phyloP scores from a whole-genome alignment of 2,113 vertebrate species.

The Blennius ocellaris region DNA sequence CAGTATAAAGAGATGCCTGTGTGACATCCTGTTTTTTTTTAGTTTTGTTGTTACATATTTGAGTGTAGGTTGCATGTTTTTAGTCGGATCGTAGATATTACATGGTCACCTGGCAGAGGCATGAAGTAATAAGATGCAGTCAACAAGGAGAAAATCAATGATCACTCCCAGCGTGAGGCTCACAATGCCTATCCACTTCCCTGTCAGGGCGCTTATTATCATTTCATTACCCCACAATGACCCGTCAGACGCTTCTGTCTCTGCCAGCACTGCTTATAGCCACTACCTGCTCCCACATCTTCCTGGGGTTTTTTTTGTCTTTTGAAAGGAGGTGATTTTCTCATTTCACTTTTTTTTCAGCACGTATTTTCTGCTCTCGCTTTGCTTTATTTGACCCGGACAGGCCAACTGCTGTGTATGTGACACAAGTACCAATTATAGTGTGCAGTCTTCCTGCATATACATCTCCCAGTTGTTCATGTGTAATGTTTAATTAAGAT shows the following conservation, averaged over 20 bases:
- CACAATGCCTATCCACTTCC: constrained; percentile 54
- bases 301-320: constrained; percentile 10
- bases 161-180: constrained; percentile 65
- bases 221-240: constrained; percentile 70
- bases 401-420: constrained; percentile 49
- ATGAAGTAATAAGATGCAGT: constrained; percentile 71
- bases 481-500: constrained; percentile 73
- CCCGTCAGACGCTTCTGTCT: constrained; percentile 37
- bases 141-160: constrained; percentile 81
- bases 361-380: constrained; percentile 29
- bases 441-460: constrained; percentile 45
- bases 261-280: constrained; percentile 21
- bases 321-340: constrained; percentile 62
- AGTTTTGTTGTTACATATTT: not conserved
- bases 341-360: constrained; percentile 25
- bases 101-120: constrained; percentile 61
- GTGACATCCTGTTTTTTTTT: not conserved
- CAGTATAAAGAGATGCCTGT: not conserved
- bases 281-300: constrained; percentile 32
- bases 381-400: constrained; percentile 46
- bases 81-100: constrained; percentile 35
- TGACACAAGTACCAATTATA: constrained; percentile 69
- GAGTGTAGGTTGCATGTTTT: not conserved
- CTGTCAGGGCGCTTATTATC: constrained; percentile 71
- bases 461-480: constrained; percentile 54